Conservation (phyloP, 2,113 vertebrate species). For the Corythornis cristatus region DNA sequence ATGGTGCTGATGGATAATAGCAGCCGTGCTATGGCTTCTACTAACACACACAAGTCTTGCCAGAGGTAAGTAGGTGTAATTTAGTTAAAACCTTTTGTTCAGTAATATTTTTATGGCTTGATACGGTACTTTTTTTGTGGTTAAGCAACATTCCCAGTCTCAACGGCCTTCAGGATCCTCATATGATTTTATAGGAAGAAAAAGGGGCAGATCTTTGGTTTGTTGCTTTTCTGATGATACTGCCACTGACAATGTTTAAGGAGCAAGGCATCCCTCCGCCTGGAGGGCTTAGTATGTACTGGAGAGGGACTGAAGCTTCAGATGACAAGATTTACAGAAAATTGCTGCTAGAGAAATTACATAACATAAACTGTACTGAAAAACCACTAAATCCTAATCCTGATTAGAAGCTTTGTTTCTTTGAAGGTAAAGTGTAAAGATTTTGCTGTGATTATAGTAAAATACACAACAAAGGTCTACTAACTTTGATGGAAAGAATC, state of each 20-base stretch:
- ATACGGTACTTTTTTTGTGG: background rate
- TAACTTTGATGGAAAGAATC: background rate
- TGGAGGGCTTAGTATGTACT: background rate
- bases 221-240: background rate
- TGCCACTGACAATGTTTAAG: background rate
- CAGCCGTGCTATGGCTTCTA: background rate
- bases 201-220: background rate
- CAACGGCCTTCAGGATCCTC: background rate
- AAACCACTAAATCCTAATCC: background rate
- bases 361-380: background rate
- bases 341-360: background rate
- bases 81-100: background rate
- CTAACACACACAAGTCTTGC: background rate
- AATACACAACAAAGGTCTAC: background rate
- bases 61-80: background rate
- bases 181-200: background rate
- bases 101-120: background rate
- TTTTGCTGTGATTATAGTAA: background rate
- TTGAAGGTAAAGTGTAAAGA: background rate
- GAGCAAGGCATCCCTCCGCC: rapidly evolving
- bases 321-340: background rate
- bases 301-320: background rate
- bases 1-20: background rate
- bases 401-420: background rate
- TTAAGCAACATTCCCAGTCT: background rate